A percentile compares a stretch with the other conserved stretches of the same genome.
These are phyloP conservation scores for Pica pica DNA, from an alignment of 2,113 vertebrate species.

Conservation along the genomic window DNA sequence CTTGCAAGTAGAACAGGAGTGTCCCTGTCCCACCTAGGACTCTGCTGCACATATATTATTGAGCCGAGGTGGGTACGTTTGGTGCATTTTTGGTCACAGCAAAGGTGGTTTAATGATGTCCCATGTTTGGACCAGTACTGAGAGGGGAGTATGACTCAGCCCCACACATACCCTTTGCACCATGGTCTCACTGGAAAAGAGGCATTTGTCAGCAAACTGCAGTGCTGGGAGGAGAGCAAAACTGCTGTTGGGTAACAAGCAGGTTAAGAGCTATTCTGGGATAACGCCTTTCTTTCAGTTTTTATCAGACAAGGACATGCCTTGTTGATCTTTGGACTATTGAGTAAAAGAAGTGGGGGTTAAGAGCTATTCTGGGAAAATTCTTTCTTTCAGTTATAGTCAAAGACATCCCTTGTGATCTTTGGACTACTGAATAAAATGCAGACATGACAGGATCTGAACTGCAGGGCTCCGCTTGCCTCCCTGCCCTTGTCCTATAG, in stretches of 20 bases:
- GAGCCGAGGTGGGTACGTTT: not conserved
- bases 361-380: not conserved
- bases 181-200: not conserved
- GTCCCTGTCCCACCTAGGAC: not conserved
- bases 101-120: not conserved
- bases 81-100: not conserved
- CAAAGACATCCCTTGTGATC: not conserved
- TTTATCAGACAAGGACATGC: not conserved
- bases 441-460: not conserved
- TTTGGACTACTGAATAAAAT: not conserved
- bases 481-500: too few species aligned
- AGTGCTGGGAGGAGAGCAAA: not conserved
- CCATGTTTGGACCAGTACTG: not conserved
- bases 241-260: not conserved
- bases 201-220: not conserved
- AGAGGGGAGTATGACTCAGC: not conserved
- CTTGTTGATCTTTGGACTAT: not conserved
- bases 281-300: not conserved
- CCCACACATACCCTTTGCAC: not conserved
- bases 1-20: not conserved
- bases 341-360: not conserved
- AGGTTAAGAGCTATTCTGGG: not conserved
- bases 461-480: not conserved
- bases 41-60: not conserved
- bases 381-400: not conserved